Conservation (phyloP, 2,797 vertebrate species). For the Morus bassanus region DNA sequence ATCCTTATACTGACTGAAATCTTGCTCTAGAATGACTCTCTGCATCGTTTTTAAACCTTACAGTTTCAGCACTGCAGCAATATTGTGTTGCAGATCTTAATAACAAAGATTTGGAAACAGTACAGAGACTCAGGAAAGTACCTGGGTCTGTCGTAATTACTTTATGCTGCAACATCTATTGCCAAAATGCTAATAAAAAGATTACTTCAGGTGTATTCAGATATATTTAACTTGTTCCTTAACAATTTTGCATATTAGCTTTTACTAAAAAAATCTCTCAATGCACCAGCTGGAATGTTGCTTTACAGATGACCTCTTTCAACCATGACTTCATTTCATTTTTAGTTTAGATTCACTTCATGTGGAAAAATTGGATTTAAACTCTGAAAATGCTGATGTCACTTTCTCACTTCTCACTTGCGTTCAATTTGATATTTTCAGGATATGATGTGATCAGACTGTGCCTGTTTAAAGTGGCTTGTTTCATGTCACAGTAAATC, state of each 20-base stretch:
- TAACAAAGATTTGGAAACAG: neutral
- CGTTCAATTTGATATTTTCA: neutral
- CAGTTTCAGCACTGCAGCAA: neutral
- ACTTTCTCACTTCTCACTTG: neutral
- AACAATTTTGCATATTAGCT: fast-evolving
- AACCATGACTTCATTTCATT: neutral
- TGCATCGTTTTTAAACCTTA: neutral
- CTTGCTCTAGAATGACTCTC: neutral
- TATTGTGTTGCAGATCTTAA: neutral
- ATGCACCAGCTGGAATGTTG: neutral
- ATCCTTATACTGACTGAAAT: neutral
- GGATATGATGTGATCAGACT: neutral
- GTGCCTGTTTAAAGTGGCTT: neutral
- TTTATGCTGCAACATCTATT: neutral
- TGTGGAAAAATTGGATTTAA: constrained; percentile 1
- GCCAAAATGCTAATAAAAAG: neutral
- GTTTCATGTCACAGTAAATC: neutral
- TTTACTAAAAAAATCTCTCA: neutral
- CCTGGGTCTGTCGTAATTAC: neutral
- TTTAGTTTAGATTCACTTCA: neutral
- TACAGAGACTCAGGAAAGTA: neutral
- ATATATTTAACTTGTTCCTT: neutral
- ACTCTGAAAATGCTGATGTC: neutral
- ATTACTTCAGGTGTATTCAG: neutral
- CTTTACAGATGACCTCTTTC: neutral